Percentiles rank a stretch among this genome's conserved stretches.
Conservation (phyloP, 2,888 invertebrate species). For the Sminthurides aquaticus region DNA sequence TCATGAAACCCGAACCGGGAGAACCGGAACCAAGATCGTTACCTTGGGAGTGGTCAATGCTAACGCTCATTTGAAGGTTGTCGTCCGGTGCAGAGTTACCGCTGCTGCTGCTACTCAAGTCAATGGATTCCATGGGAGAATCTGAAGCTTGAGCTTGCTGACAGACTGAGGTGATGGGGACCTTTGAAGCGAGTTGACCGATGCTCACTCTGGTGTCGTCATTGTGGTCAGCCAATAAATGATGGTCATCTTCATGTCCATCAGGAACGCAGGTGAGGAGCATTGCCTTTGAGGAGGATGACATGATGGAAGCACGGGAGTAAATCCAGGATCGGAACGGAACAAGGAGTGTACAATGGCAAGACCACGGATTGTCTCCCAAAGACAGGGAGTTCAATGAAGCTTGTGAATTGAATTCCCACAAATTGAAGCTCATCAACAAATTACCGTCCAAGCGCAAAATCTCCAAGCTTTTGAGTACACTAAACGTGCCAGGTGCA, state of each 20-base stretch:
- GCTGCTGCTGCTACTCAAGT: background rate
- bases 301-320: constrained; percentile 52
- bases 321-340: constrained; percentile 72
- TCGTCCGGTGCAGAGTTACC: background rate
- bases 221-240: constrained; percentile 1
- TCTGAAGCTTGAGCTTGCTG: background rate
- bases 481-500: constrained; percentile 75
- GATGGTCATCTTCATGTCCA: background rate
- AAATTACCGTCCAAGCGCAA: constrained; percentile 77
- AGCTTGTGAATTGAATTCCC: constrained; percentile 71
- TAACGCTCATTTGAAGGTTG: background rate
- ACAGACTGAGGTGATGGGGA: background rate
- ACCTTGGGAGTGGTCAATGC: background rate
- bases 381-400: constrained; percentile 71
- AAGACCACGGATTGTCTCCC: constrained; percentile 65
- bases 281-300: background rate
- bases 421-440: constrained; percentile 72
- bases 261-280: background rate
- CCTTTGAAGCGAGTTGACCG: background rate
- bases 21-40: background rate
- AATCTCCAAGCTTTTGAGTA: constrained; percentile 72
- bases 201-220: background rate
- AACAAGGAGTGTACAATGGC: constrained; percentile 71
- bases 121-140: background rate
- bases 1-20: background rate